Evolutionary conservation across 2,888 invertebrate species (phyloP).

Genomic region (Craniophora ligustri): DNA sequence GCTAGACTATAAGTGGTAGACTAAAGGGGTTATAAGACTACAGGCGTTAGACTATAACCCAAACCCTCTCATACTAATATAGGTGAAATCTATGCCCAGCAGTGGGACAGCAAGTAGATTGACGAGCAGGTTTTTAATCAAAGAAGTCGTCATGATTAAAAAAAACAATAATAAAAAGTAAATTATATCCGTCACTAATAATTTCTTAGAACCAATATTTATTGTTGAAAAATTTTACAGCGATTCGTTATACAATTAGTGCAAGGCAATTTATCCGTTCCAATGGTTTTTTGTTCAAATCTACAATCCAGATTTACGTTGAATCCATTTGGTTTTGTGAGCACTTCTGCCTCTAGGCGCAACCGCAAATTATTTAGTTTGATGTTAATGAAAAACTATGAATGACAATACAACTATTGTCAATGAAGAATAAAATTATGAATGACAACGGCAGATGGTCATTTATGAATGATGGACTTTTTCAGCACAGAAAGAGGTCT

Average conservation of each 20-base stretch:
- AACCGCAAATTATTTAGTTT: slow-evolving; percentile 53
- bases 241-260: slow-evolving; percentile 57
- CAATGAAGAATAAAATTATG: slow-evolving; percentile 25
- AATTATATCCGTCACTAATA: slow-evolving; percentile 39
- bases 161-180: slow-evolving; percentile 32
- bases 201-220: slow-evolving; percentile 64
- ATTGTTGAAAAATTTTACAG: slow-evolving; percentile 52
- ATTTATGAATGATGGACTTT: slow-evolving; percentile 21
- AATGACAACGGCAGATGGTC: slow-evolving; percentile 19
- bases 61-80: too few relatives aligned
- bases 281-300: slow-evolving; percentile 53
- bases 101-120: too few relatives aligned
- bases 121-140: too few relatives aligned
- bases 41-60: too few relatives aligned
- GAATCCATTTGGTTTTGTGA: slow-evolving; percentile 35
- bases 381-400: slow-evolving; percentile 41
- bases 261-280: slow-evolving; percentile 63
- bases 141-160: too few relatives aligned
- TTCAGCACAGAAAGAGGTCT: too few relatives aligned
- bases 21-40: too few relatives aligned
- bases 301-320: slow-evolving; percentile 33
- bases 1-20: too few relatives aligned
- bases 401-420: slow-evolving; percentile 8
- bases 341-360: too few relatives aligned
- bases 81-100: too few relatives aligned